phyloP scores from a whole-genome alignment of 2,113 vertebrate species.

The Mola mola region DNA sequence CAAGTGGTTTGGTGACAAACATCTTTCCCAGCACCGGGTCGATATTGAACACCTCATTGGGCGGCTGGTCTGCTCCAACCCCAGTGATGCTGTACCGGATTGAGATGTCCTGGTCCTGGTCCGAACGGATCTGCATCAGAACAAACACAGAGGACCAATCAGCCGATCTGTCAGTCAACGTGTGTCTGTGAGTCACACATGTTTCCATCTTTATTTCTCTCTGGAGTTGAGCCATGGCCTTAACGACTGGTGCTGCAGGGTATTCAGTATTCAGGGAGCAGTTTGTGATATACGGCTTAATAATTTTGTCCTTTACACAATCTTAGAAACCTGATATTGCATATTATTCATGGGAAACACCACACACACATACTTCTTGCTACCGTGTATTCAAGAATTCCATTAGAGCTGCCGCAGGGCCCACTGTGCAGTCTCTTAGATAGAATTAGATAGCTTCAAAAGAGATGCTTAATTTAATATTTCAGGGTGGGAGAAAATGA shows the following conservation, averaged over 20 bases:
- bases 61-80: conserved; percentile 91
- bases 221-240: not conserved
- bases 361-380: conserved; percentile 47
- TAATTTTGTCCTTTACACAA: conserved; percentile 35
- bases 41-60: conserved; percentile 94
- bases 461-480: conserved; percentile 59
- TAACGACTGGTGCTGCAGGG: not conserved
- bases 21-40: conserved; percentile 92
- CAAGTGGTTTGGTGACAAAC: conserved; percentile 94
- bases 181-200: not conserved
- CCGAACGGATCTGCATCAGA: conserved; percentile 90
- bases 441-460: conserved; percentile 57
- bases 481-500: conserved; percentile 43
- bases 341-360: conserved; percentile 26
- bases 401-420: conserved; percentile 58
- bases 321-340: conserved; percentile 41
- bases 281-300: conserved; percentile 36
- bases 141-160: conserved; percentile 26
- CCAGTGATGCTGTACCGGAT: conserved; percentile 96
- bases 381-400: conserved; percentile 57
- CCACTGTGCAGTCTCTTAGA: conserved; percentile 45
- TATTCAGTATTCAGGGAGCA: conserved; percentile 47
- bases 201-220: not conserved
- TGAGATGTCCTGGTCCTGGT: conserved; percentile 94
- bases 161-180: not conserved